Evolutionary conservation across 2,888 invertebrate species (phyloP).

Genomic region (Cephus pulcher): DNA sequence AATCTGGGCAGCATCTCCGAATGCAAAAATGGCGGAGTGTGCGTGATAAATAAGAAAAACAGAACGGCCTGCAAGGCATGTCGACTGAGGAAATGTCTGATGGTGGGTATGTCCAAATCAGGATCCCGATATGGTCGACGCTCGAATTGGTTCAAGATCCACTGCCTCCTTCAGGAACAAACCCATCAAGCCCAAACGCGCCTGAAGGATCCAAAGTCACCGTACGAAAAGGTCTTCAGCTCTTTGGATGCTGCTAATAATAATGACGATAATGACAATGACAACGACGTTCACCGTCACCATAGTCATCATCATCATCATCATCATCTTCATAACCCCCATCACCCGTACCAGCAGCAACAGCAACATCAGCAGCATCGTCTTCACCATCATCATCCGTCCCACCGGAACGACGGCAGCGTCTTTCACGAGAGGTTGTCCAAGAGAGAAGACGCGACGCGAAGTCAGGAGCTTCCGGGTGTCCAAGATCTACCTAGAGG

Average conservation of each 20-base stretch:
- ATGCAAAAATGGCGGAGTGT: conserved; percentile 70
- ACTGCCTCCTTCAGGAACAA: conserved; percentile 71
- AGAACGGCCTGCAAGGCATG: conserved; percentile 71
- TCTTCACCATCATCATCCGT: conserved; percentile 15
- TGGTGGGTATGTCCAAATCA: conserved; percentile 70
- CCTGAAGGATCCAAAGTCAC: conserved; percentile 53
- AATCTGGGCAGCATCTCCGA: conserved; percentile 68
- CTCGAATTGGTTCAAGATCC: conserved; percentile 72
- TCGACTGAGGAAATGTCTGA: conserved; percentile 68
- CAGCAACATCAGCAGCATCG: conserved; percentile 20
- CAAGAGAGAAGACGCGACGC: conserved; percentile 44
- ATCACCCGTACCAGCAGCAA: conserved; percentile 36
- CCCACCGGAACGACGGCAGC: conserved; percentile 20
- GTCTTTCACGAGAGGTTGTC: conserved; percentile 41
- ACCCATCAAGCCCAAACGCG: conserved; percentile 58
- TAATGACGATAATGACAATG: conserved; percentile 40
- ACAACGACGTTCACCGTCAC: conserved; percentile 26
- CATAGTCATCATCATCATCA: not conserved
- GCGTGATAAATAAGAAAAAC: conserved; percentile 71
- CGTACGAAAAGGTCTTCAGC: conserved; percentile 56
- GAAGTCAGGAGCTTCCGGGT: conserved; percentile 44
- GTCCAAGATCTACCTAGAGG: conserved; percentile 41
- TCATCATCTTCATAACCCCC: not conserved
- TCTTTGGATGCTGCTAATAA: conserved; percentile 58
- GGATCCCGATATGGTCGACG: conserved; percentile 70